phyloP scores from a whole-genome alignment of 92 coral and sea anemone genomes.

The Zoanthus sociatus region DNA sequence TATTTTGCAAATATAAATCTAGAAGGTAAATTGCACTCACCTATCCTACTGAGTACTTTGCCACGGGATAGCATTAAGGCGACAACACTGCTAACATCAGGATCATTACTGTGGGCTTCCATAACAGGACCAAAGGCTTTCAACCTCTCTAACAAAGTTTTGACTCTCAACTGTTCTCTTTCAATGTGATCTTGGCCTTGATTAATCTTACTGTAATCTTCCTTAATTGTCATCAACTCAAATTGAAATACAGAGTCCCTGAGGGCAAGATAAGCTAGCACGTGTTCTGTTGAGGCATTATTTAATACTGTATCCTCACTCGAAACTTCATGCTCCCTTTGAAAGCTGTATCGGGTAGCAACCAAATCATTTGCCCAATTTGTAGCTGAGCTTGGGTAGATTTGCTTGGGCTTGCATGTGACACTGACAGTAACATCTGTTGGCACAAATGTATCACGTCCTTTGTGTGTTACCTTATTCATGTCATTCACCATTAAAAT shows the following conservation, averaged over 20 bases:
- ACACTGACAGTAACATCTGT: slow-evolving; percentile 49
- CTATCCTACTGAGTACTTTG: too few relatives aligned
- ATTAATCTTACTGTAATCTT: slow-evolving; percentile 27
- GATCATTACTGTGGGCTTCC: too few relatives aligned
- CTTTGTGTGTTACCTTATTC: slow-evolving; percentile 36
- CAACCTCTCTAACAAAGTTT: neutral
- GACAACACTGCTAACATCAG: too few relatives aligned
- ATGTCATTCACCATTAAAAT: slow-evolving; percentile 57
- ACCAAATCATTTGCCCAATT: slow-evolving; percentile 64
- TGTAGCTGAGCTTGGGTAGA: slow-evolving; percentile 60
- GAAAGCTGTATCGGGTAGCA: slow-evolving; percentile 41
- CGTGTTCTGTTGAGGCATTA: neutral
- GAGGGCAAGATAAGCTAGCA: neutral
- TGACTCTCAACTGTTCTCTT: slow-evolving; percentile 19
- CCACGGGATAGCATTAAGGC: too few relatives aligned
- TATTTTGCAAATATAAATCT: too few relatives aligned
- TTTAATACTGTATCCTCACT: neutral
- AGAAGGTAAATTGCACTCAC: too few relatives aligned
- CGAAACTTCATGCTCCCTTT: slow-evolving; percentile 54
- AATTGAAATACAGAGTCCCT: slow-evolving; percentile 56
- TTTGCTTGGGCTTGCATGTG: slow-evolving; percentile 61
- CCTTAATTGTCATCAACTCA: slow-evolving; percentile 48
- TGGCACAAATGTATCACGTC: neutral
- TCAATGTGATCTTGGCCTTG: slow-evolving; percentile 48
- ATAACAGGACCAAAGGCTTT: too few relatives aligned